Evolutionary conservation across 1,140 invertebrate species (phyloP).

Genomic region (Plectrocnemia conspersa): DNA sequence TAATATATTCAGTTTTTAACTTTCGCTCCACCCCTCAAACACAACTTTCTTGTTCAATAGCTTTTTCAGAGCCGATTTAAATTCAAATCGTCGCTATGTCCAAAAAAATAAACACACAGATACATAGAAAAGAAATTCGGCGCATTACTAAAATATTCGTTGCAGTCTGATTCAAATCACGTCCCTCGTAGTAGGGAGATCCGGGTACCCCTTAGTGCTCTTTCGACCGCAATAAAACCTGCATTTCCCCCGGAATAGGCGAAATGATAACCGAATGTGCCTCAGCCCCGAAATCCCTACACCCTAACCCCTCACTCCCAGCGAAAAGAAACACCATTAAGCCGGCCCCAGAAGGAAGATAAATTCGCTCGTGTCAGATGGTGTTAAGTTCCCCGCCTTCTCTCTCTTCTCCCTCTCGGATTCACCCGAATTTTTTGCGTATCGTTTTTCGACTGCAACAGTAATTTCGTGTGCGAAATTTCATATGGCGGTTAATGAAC

Average conservation of each 20-base stretch:
- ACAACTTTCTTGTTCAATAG: too few relatives aligned
- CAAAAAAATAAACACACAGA: too few relatives aligned
- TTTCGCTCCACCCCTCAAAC: too few relatives aligned
- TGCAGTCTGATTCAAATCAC: conserved; percentile 16
- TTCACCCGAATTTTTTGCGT: conserved; percentile 6
- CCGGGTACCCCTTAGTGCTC: conserved; percentile 5
- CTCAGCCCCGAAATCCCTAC: background rate
- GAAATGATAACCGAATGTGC: conserved; percentile 20
- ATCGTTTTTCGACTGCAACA: background rate
- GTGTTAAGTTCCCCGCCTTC: conserved; percentile 25
- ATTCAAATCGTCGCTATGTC: too few relatives aligned
- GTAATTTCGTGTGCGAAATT: background rate
- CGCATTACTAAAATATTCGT: conserved; percentile 6
- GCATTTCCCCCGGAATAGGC: conserved; percentile 15
- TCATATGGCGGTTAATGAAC: conserved; percentile 10
- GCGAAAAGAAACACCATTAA: conserved; percentile 26
- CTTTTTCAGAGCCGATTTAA: too few relatives aligned
- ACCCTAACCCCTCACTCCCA: conserved; percentile 2
- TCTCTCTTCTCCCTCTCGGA: conserved; percentile 6
- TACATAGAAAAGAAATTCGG: background rate
- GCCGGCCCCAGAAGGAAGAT: conserved; percentile 27
- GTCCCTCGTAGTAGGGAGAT: conserved; percentile 8
- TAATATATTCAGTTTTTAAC: too few relatives aligned
- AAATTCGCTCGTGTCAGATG: conserved; percentile 30
- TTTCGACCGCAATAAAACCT: conserved; percentile 25